Percentiles rank a stretch among this genome's conserved stretches.
Evolutionary conservation across 2,797 vertebrate species (phyloP).

Genomic region (Fringilla coelebs): DNA sequence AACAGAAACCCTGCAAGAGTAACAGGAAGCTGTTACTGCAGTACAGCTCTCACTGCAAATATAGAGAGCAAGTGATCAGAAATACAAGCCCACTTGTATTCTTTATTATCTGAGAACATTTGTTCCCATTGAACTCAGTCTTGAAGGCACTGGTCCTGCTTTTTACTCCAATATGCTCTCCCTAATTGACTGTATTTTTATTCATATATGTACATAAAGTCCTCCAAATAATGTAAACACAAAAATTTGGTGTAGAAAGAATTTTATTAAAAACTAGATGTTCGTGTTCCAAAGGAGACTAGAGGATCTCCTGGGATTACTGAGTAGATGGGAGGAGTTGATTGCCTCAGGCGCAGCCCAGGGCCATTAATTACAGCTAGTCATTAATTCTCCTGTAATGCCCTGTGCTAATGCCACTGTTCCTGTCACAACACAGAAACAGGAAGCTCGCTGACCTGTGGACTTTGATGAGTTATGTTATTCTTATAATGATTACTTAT

Average conservation of each 20-base stretch:
- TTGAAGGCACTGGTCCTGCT: not conserved
- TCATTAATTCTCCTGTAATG: constrained; percentile 46
- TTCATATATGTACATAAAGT: not conserved
- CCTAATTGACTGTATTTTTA: not conserved
- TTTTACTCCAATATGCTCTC: not conserved
- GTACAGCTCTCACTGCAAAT: not conserved
- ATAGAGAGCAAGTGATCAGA: not conserved
- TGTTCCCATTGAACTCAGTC: not conserved
- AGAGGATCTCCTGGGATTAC: constrained; percentile 35
- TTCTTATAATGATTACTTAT: not conserved
- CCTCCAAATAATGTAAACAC: not conserved
- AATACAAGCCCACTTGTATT: not conserved
- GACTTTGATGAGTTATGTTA: not conserved
- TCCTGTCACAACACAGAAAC: not conserved
- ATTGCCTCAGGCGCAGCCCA: constrained; percentile 10
- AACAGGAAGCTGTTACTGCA: not conserved
- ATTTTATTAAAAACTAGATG: not conserved
- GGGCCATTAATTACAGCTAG: constrained; percentile 32
- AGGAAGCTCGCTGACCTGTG: not conserved
- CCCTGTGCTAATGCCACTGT: constrained; percentile 4
- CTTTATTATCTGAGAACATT: not conserved
- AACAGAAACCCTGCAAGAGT: not conserved
- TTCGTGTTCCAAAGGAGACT: not conserved
- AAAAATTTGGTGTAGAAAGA: not conserved
- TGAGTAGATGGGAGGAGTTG: constrained; percentile 25